These are phyloP conservation scores for Crypturellus tataupa DNA, from an alignment of 2,797 vertebrate species.

Conservation along the genomic window DNA sequence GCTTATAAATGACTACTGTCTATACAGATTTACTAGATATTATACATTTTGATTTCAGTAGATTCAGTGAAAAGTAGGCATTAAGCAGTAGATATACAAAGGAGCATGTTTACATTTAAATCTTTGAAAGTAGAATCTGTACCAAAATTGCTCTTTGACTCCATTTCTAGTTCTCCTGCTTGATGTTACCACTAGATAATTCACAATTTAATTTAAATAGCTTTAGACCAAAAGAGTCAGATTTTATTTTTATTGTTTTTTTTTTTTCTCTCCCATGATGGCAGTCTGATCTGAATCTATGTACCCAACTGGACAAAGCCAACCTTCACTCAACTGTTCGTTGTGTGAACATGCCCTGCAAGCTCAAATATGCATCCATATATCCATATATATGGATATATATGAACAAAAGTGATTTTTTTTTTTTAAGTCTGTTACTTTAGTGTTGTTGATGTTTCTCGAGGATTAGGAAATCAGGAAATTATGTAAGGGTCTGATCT, in stretches of 20 bases:
- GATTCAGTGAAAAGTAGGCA: background rate
- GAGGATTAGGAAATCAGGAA: background rate
- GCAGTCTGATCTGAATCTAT: background rate
- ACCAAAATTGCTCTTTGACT: background rate
- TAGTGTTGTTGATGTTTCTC: background rate
- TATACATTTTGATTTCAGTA: background rate
- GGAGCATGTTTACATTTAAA: background rate
- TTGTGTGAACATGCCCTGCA: background rate
- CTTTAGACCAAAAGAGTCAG: background rate
- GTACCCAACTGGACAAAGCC: background rate
- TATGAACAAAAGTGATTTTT: too few relatives aligned
- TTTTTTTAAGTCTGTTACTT: background rate
- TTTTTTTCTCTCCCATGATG: background rate
- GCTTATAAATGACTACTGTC: background rate
- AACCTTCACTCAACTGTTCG: background rate
- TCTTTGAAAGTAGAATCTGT: background rate
- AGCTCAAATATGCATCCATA: background rate
- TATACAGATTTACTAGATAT: background rate
- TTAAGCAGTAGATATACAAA: background rate
- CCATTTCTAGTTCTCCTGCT: background rate
- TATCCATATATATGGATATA: background rate
- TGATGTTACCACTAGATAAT: background rate
- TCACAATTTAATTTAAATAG: background rate
- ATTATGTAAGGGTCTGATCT: background rate
- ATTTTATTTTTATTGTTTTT: background rate